Base-by-base conservation (phyloP, 2,113 vertebrate genomes). In the Myodes glareolus region DNA sequence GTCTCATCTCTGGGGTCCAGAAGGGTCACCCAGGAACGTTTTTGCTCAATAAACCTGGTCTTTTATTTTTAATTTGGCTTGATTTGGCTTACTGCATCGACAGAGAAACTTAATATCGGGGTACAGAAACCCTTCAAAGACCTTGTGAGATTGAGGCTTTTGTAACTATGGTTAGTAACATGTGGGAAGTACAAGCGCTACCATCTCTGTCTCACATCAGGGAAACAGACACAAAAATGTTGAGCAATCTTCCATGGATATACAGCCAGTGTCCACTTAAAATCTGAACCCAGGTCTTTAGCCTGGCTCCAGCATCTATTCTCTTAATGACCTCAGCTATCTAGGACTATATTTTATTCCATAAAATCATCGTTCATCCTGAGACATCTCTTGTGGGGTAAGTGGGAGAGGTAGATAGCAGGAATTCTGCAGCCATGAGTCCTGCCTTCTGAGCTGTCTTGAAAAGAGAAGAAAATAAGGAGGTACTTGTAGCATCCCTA, bases 401-500 rank as follows among this genome's bases (percentile, higher is more conserved):
- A 27, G 10, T 70, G 36, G 42, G 19, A 36, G 52, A 75, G 45
- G n/a, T 33, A 5, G 21, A 70, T 13, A 42, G 39, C 42, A 58
- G 4, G 17, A 58, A 58, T 58, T 5, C 55, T 58, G 55, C 11
- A 61, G 42, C 8, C 6, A 11, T 36, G 45, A 75, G 4, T 36
- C 47, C 45, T 84, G 39, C 21, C 81, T 84, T 89, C 55, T 70
- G 61, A 29, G 9, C 55, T 70, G n/a, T 68, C 17, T 36, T 29
- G 33, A 7, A 75, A 95, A 84, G 3, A 13, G 11, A 75, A 73
- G n/a, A 73, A 82, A 85, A 52, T 42, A 45, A 78, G 7, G 7
- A 42, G 45, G 3, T 10, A 0, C 25, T 70, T 25, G 33, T 0
- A 31, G 16, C 21, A 0, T 39, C n/a, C 1, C 39, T 47, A 63